phyloP scores from a whole-genome alignment of 2,113 vertebrate species.

The Todiramphus saurophagus region DNA sequence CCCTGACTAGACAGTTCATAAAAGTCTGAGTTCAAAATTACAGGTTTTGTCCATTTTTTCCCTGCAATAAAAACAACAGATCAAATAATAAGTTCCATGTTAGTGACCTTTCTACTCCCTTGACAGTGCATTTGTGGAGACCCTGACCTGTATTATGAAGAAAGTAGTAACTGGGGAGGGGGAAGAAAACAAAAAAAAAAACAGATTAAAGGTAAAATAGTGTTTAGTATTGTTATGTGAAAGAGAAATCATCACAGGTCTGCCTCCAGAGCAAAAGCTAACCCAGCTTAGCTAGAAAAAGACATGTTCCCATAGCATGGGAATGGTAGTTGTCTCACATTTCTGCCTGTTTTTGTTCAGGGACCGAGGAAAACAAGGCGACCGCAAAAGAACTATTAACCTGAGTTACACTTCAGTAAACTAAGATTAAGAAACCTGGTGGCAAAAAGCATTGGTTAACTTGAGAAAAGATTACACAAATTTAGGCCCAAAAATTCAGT shows the following conservation, averaged over 20 bases:
- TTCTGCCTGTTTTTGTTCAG: background rate
- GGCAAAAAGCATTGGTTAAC: background rate
- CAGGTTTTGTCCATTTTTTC: background rate
- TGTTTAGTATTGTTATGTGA: background rate
- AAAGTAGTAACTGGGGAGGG: background rate
- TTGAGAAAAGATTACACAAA: slow-evolving; percentile 35
- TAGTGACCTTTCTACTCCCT: background rate
- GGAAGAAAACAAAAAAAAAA: background rate
- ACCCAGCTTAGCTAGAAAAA: background rate
- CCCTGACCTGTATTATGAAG: background rate
- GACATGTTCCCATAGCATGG: background rate
- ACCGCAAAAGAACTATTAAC: slow-evolving; percentile 11
- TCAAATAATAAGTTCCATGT: background rate
- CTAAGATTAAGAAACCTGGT: slow-evolving; percentile 25
- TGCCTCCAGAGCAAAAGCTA: slow-evolving; percentile 24
- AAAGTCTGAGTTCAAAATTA: background rate
- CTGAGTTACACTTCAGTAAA: slow-evolving; percentile 47
- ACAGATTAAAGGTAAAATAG: slow-evolving; percentile 17
- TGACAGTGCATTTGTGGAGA: background rate
- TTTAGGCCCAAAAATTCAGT: background rate
- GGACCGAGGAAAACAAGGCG: background rate
- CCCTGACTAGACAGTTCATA: background rate
- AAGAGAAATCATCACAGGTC: slow-evolving; percentile 15
- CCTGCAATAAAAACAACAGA: background rate
- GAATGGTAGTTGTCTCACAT: slow-evolving; percentile 9